Evolutionary conservation across 2,797 vertebrate genomes (phyloP).

Genomic region (Eidolon dupreanum): DNA sequence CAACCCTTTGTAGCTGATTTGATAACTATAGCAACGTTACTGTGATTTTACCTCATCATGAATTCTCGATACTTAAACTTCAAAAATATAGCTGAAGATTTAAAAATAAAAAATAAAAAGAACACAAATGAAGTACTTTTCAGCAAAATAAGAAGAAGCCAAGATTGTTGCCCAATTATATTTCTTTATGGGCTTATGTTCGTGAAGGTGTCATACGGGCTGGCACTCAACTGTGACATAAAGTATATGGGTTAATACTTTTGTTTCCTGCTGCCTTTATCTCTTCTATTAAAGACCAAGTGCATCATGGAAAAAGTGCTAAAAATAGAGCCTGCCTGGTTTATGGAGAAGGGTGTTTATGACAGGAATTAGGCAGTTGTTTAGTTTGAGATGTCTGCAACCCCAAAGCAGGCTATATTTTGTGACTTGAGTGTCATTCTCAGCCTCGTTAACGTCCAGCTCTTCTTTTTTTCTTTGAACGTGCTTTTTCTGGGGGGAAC

Average conservation of each 20-base stretch:
- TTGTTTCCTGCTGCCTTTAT: conserved; percentile 44
- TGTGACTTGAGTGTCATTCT: neutral
- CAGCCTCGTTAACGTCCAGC: neutral
- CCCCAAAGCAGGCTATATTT: conserved; percentile 12
- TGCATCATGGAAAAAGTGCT: conserved; percentile 62
- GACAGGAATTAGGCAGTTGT: neutral
- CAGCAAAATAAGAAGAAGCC: neutral
- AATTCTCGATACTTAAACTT: neutral
- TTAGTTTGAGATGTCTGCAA: neutral
- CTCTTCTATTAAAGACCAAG: conserved; percentile 54
- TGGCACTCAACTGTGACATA: neutral
- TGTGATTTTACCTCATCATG: neutral
- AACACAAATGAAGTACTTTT: neutral
- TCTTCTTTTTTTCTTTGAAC: neutral
- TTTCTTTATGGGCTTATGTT: neutral
- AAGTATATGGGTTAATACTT: neutral
- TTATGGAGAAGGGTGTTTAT: conserved; percentile 48
- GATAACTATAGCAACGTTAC: neutral
- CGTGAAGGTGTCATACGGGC: neutral
- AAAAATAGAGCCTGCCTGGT: conserved; percentile 37
- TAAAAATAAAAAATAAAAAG: neutral
- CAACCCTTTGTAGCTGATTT: neutral
- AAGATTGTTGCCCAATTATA: neutral
- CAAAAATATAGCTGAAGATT: neutral
- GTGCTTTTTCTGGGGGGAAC: neutral